Conservation (phyloP, 2,113 vertebrate species). For the Galbula dea region DNA sequence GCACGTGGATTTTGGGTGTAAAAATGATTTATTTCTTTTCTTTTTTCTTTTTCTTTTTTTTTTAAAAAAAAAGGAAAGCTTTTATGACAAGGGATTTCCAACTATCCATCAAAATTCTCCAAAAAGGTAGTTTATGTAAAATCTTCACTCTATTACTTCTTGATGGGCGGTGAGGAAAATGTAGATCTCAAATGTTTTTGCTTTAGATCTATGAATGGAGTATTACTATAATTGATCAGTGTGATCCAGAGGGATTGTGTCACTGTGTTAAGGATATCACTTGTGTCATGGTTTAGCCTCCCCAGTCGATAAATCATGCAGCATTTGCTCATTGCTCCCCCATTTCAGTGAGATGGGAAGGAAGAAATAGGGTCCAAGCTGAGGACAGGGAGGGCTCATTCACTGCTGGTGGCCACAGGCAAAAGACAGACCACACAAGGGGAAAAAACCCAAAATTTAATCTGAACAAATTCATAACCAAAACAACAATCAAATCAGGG, state of each 20-base stretch:
- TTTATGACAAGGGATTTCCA: neutral
- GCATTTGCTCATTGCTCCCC: no score
- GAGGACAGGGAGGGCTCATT: no score
- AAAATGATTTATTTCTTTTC: no score
- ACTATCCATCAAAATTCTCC: neutral
- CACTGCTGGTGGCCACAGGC: no score
- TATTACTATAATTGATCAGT: neutral
- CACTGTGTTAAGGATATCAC: neutral
- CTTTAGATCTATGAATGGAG: neutral
- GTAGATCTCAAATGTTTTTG: neutral
- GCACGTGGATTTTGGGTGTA: accelerated
- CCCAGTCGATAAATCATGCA: no score
- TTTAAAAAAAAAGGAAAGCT: neutral
- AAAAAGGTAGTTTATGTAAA: neutral
- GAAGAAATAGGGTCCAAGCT: no score
- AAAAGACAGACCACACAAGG: no score
- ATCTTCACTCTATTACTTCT: neutral
- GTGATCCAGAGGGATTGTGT: neutral
- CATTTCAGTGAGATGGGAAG: no score
- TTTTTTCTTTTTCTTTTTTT: no score
- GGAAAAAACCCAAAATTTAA: no score
- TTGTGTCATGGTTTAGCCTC: neutral
- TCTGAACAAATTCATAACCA: no score
- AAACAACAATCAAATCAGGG: no score
- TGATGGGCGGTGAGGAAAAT: neutral